Conservation (phyloP, 2,113 vertebrate species). For the Semnornis frantzii region DNA sequence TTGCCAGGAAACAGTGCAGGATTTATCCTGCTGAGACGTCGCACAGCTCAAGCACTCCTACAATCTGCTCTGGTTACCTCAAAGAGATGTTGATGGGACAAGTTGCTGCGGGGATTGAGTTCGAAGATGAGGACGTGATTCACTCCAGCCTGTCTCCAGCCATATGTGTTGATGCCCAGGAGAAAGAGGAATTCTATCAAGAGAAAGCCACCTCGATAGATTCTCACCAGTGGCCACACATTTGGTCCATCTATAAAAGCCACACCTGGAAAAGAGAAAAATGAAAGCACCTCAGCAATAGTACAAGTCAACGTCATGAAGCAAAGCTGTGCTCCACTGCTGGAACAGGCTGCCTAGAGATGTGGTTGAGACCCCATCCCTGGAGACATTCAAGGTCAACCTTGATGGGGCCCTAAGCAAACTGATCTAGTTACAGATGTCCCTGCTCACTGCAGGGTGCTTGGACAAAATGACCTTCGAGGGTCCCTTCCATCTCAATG, state of each 20-base stretch:
- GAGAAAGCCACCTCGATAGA: conserved; percentile 96
- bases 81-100: conserved; percentile 96
- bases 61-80: conserved; percentile 80
- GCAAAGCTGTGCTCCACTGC: neutral
- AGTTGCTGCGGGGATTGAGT: conserved; percentile 94
- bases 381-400: too few relatives aligned
- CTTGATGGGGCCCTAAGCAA: too few relatives aligned
- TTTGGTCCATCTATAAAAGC: conserved; percentile 81
- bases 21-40: neutral
- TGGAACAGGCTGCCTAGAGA: neutral
- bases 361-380: too few relatives aligned
- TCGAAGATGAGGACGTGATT: conserved; percentile 98
- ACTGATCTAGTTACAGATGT: too few relatives aligned
- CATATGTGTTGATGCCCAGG: conserved; percentile 94
- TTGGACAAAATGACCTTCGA: too few relatives aligned
- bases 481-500: too few relatives aligned
- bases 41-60: neutral
- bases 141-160: conserved; percentile 94
- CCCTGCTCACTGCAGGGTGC: too few relatives aligned
- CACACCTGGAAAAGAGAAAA: conserved; percentile 75
- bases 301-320: neutral
- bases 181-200: conserved; percentile 98
- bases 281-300: neutral
- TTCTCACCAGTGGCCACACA: conserved; percentile 92
- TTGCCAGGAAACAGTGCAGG: neutral